Percentiles rank a stretch among this genome's conserved stretches.
These are phyloP conservation scores for Muricea muricata DNA, from an alignment of 92 coral and sea anemone species.

Conservation along the genomic window DNA sequence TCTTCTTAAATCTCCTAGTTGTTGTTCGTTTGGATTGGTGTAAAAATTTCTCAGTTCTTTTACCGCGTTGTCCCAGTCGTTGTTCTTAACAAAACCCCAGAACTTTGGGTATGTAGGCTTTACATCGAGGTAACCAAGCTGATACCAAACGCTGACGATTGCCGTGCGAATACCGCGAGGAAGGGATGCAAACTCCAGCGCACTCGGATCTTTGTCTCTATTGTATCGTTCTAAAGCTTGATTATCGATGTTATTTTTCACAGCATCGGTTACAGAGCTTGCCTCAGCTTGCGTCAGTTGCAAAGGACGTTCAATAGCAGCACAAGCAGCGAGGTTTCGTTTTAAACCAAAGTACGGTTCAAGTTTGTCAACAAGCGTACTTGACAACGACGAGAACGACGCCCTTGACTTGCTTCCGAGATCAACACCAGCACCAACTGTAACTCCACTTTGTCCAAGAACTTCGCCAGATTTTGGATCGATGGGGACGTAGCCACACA, in stretches of 20 bases:
- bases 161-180: constrained; percentile 55
- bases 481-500: constrained; percentile 55
- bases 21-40: background rate
- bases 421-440: constrained; percentile 55
- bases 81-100: constrained; percentile 43
- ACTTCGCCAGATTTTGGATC: constrained; percentile 36
- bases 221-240: constrained; percentile 24
- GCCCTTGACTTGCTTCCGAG: constrained; percentile 30
- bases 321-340: constrained; percentile 41
- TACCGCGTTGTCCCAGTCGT: constrained; percentile 46
- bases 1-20: constrained; percentile 33
- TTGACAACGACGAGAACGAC: background rate
- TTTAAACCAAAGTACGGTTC: constrained; percentile 49
- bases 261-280: constrained; percentile 11
- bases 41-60: constrained; percentile 46
- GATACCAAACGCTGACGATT: constrained; percentile 53
- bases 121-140: constrained; percentile 33
- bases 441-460: constrained; percentile 52
- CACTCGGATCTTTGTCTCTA: constrained; percentile 13
- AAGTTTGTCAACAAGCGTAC: constrained; percentile 26
- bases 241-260: background rate
- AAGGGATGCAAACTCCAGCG: constrained; percentile 21
- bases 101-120: constrained; percentile 28
- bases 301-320: constrained; percentile 42
- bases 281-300: constrained; percentile 6